Conservation (phyloP, 2,113 vertebrate genomes). For the Hyaena hyaena region DNA sequence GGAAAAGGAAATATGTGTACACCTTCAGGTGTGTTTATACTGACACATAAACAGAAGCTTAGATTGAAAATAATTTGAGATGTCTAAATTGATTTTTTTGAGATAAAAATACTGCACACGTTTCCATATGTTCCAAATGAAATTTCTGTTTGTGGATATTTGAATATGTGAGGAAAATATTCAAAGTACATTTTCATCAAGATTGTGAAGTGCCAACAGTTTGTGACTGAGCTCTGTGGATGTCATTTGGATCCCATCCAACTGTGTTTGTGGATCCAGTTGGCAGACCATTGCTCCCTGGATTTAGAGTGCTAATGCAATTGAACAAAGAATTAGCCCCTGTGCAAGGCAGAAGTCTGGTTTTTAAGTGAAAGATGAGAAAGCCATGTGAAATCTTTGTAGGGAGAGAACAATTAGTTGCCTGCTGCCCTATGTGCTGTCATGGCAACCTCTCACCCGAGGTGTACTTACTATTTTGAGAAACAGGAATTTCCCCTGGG, state of each 20-base stretch:
- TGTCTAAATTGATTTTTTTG: background rate
- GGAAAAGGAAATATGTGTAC: background rate
- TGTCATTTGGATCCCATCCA: background rate
- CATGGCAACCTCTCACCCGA: conserved; percentile 42
- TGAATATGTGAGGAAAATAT: background rate
- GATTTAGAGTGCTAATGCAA: background rate
- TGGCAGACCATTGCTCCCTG: background rate
- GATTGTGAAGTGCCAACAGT: background rate
- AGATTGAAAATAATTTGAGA: conserved; percentile 20
- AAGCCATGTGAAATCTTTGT: background rate
- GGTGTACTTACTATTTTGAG: conserved; percentile 45
- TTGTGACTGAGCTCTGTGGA: background rate
- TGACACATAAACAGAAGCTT: background rate
- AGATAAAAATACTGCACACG: background rate
- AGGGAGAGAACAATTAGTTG: background rate
- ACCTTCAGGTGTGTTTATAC: background rate
- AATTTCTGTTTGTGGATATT: background rate
- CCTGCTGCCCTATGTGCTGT: background rate
- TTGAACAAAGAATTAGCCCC: conserved; percentile 44
- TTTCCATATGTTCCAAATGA: conserved; percentile 2
- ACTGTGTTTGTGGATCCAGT: background rate
- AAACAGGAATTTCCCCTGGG: background rate
- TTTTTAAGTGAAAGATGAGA: background rate
- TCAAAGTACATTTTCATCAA: background rate
- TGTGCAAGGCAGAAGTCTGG: background rate